Evolutionary conservation across 1,140 invertebrate species (phyloP).

Genomic region (Thaumatotibia leucotreta): DNA sequence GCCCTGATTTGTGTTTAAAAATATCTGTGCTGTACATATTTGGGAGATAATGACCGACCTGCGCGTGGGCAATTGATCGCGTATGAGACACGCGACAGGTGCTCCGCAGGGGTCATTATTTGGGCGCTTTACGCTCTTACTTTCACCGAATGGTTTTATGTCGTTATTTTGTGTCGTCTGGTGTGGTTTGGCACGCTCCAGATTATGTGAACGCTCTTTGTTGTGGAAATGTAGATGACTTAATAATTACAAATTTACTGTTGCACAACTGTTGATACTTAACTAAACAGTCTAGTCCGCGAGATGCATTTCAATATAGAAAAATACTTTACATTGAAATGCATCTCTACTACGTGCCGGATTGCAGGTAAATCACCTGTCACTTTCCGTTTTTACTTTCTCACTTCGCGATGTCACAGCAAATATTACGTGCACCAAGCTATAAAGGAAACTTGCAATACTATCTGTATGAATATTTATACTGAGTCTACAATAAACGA

Average conservation of each 20-base stretch:
- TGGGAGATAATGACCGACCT: not conserved
- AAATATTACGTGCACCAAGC: constrained; percentile 39
- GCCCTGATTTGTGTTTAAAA: not conserved
- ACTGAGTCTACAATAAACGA: not conserved
- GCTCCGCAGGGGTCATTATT: constrained; percentile 39
- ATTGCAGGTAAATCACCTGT: constrained; percentile 30
- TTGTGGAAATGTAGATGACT: not conserved
- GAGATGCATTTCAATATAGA: not conserved
- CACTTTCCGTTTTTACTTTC: constrained; percentile 53
- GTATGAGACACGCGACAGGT: constrained; percentile 29
- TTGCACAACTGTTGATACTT: not conserved
- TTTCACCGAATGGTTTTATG: constrained; percentile 43
- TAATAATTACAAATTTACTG: not conserved
- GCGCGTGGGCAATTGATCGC: not conserved
- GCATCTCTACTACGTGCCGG: constrained; percentile 27
- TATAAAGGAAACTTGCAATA: not conserved
- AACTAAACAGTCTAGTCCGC: not conserved
- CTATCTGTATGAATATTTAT: not conserved
- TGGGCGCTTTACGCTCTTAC: constrained; percentile 48
- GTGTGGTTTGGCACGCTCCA: not conserved
- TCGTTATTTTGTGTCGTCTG: constrained; percentile 29
- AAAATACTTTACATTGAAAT: constrained; percentile 32
- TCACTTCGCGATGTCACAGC: constrained; percentile 31
- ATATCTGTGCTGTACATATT: not conserved
- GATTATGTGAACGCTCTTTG: constrained; percentile 1